Base-by-base conservation (phyloP, 2,888 invertebrate species). In the Diarsia dahlii region DNA sequence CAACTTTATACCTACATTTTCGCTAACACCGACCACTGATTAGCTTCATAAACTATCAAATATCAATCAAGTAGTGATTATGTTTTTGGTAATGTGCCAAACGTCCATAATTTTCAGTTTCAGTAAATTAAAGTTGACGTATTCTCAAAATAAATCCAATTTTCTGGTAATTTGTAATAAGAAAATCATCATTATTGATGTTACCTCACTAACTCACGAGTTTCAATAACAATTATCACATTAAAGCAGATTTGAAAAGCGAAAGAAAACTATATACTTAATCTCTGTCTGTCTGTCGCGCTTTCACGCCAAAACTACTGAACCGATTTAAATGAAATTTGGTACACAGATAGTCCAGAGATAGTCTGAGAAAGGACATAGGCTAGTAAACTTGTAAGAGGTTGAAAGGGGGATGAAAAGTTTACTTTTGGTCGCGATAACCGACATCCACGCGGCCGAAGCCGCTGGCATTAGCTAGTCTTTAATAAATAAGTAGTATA, bases 131-230 rank as follows among this genome's bases (percentile, higher is more conserved):
- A 0, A n/a, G 18, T 39, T 73, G n/a, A 8, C 15, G 15, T n/a
- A 58, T 18, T 28, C 28, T 28, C 15, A 4, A 75, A 15, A 75
- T 23, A 46, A 18, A 46, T 34, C 2, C 0, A 10, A 54, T 60
- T 60, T 34, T 46, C 46, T 20, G 12, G n/a, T 34, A 23, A 20
- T 23, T 28, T 34, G 9, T 39, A 34, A 20, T 46, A 60, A 28
- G 12, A 23, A 48, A 20, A 73, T 39, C 48, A 5, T n/a, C 18
- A 13, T 46, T 5, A 62, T 18, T 12, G n/a, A n/a, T 6, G 6
- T 28, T 48, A 50, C 46, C 46, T 54, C 52, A n/a, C n/a, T 39
- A 45, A 15, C n/a, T 46, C 39, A 73, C 39, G 73, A 72, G 48
- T 15, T 18, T 52, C 45, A 52, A 23, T 58, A 48, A 56, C 13